Evolutionary conservation across 2,797 vertebrate genomes (phyloP), one percentile per base, ranked within the genome.

Genomic region (Pagetopsis macropterus): DNA sequence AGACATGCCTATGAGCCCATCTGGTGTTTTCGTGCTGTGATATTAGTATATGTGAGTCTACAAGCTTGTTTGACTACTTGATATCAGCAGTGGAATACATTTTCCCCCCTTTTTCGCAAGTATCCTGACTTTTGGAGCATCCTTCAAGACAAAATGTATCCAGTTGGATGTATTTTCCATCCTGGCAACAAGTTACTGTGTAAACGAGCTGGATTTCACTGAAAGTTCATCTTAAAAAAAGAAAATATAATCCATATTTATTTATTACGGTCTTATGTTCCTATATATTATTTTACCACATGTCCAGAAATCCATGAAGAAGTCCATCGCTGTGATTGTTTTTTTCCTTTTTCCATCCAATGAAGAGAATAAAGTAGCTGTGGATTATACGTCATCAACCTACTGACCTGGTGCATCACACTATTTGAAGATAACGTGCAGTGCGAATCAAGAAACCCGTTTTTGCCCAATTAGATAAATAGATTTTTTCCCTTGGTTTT

Each of bases 321-420:
- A 67, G 60, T 84, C 76, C 37, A 84, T 91, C 84, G 85, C 81
- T 87, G 70, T 88, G 75, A 61, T 86, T 86, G 62, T 83, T 89
- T 91, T 86, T 86, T 77, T 49, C 64, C 70, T 86, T 92, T 93
- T 91, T 86, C 81, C 89, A 90, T 90, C 85, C 75, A 72, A 68
- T 78, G 88, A 91, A 88, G 89, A 89, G 23, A 89, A 87, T 81
- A 87, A 81, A 89, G 76, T 90, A 89, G 76, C 83, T 87, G 75
- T 91, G 93, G 93, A 94, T 88, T 94, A 91, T 83, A 84, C 89
- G 65, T 86, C 88, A 88, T 85, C 88, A 82, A 64, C 84, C 87
- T 79, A 62, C 86, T 86, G 90, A 79, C 89, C 81, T 79, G 84
- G 69, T 91, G 37, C 83, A 89, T 82, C 66, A 79, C 88, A 76